Conservation (phyloP, 2,113 vertebrate species). For the Saguinus imperator region DNA sequence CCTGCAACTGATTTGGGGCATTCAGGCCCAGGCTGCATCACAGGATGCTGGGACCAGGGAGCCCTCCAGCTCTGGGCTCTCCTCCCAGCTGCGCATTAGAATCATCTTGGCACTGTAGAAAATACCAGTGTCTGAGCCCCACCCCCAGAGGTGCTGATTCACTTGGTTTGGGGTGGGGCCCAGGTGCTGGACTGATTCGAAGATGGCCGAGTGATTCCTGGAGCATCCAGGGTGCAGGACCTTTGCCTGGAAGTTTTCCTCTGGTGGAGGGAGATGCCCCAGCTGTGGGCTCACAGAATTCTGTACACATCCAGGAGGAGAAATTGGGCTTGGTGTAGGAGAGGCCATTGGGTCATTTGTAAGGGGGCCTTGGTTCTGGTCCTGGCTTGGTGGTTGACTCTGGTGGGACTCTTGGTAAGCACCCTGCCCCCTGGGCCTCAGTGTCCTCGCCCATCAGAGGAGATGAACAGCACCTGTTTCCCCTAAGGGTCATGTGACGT, state of each 20-base stretch:
- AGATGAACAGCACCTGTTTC: neutral
- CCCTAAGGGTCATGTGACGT: neutral
- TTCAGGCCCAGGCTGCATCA: rapidly evolving
- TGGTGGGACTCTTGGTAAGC: neutral
- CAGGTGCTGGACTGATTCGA: neutral
- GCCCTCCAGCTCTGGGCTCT: neutral
- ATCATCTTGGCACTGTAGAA: neutral
- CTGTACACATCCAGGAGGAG: neutral
- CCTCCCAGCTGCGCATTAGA: rapidly evolving
- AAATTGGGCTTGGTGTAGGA: neutral
- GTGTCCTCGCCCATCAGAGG: neutral
- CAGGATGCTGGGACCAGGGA: neutral
- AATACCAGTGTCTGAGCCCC: neutral
- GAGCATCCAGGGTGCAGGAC: neutral
- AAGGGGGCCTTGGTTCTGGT: neutral
- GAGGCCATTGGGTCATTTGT: neutral
- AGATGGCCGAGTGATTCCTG: neutral
- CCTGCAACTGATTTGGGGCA: neutral
- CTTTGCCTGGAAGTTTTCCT: neutral
- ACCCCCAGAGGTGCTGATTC: neutral
- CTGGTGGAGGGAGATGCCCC: neutral
- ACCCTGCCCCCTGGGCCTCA: neutral
- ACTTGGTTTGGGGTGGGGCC: neutral
- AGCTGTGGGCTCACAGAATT: neutral
- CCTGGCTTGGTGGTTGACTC: neutral